Percentiles rank a stretch among this genome's conserved stretches.
These are phyloP conservation scores for Corythornis vintsioides DNA, from an alignment of 2,113 vertebrate species.

Conservation along the genomic window DNA sequence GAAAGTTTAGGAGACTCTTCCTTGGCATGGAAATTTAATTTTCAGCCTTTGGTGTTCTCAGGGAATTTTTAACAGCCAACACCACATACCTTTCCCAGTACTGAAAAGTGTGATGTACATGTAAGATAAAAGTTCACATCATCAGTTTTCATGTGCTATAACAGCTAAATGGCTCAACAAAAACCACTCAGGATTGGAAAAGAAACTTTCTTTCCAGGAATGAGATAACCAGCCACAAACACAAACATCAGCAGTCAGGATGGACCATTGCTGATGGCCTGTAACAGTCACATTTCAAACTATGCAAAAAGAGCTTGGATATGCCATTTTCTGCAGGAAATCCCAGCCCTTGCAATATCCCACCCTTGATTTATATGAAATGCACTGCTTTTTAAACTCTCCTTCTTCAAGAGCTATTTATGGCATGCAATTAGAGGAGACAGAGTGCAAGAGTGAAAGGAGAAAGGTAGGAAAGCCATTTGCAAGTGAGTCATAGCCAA, in stretches of 20 bases:
- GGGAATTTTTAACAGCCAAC: neutral
- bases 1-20: neutral
- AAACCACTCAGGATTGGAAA: neutral
- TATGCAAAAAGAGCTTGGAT: neutral
- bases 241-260: neutral
- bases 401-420: conserved; percentile 12
- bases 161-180: neutral
- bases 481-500: conserved; percentile 18
- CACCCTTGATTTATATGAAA: neutral
- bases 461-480: conserved; percentile 23
- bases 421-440: neutral
- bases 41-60: neutral
- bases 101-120: neutral
- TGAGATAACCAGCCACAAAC: neutral
- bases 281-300: neutral
- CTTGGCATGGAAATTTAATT: neutral
- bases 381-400: neutral
- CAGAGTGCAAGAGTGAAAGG: neutral
- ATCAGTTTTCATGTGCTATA: neutral
- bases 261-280: neutral
- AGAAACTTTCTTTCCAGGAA: neutral
- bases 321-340: neutral
- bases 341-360: neutral
- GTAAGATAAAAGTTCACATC: neutral
- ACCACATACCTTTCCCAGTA: neutral